Evolutionary conservation across 1,140 invertebrate species (phyloP).

Genomic region (Scylla paramamosain): DNA sequence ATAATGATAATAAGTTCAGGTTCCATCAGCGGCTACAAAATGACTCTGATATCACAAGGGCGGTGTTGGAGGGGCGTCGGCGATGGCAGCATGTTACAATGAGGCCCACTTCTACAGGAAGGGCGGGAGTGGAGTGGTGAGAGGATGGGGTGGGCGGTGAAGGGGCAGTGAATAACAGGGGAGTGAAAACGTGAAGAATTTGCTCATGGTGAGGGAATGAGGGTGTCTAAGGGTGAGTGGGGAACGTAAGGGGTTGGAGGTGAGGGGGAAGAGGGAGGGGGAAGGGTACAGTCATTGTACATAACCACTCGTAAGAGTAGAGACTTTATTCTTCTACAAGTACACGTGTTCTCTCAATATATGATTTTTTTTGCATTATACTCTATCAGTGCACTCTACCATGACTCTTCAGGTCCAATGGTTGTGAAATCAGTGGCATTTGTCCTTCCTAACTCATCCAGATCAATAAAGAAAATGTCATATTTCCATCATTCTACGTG

Average conservation of each 20-base stretch:
- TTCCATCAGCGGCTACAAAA: constrained; percentile 62
- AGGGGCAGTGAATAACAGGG: not conserved
- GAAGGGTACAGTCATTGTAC: constrained; percentile 40
- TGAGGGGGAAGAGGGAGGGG: not conserved
- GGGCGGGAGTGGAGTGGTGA: not conserved
- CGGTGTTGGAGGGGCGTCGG: constrained; percentile 25
- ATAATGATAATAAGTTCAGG: not conserved
- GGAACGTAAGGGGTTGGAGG: not conserved
- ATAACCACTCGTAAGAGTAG: constrained; percentile 21
- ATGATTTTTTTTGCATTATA: constrained; percentile 21
- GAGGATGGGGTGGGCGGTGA: not conserved
- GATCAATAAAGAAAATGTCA: constrained; percentile 71
- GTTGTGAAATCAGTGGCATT: constrained; percentile 74
- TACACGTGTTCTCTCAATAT: constrained; percentile 41
- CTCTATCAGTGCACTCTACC: constrained; percentile 33
- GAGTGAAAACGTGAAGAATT: not conserved
- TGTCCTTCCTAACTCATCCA: constrained; percentile 53
- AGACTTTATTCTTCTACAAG: constrained; percentile 41
- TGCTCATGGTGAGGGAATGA: not conserved
- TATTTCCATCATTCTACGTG: constrained; percentile 52
- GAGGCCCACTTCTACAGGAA: not conserved
- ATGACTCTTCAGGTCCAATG: constrained; percentile 60
- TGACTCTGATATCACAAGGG: constrained; percentile 74
- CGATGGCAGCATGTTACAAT: constrained; percentile 26
- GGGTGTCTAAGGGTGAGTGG: not conserved